Base-by-base conservation (phyloP, 2,888 invertebrate species). In the Aphidius colemani region DNA sequence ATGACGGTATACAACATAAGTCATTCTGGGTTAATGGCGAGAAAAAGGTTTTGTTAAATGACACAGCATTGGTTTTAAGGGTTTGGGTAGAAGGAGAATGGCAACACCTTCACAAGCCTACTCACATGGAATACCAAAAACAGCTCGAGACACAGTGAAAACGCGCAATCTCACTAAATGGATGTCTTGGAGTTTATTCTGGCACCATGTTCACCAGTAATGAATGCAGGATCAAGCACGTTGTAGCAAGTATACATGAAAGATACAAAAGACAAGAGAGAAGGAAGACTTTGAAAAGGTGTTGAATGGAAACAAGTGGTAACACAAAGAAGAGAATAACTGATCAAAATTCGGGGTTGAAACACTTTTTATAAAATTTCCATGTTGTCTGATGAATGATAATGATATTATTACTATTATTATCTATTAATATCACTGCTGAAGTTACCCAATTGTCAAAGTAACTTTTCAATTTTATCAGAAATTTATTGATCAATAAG, bases 141-240 rank as follows among this genome's bases (percentile, higher is more conserved):
- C 57, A 53, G 50, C 30, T 30, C 30, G 49, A 59, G 13, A 49
- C 72, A 76, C 75, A 74, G 72, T 72, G 30, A 30, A 30, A 74
- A 72, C 74, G 72, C 71, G 74, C 75, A 77, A 78, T 77, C 75
- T 75, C 74, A 74, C 72, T 74, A 77, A 77, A 78, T 78, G 78
- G 75, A 70, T 69, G 71, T 69, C 39, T 30, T 46, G 46, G 57
- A 57, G 56, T 44, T 40, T 46, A 30, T 40, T 46, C 39, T n/a
- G 41, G 45, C 57, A 30, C 45, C 57, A 46, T 57, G 57, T 46
- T 46, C 55, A 11, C 55, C 53, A 48, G 61, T 78, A 77, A 78
- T 77, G 75, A 77, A 78, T 73, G 75, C 75, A 70, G 74, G 73
- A 77, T 78, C 71, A 71, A 30, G 71, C 68, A 65, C 67, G 72